Percentiles rank a stretch among this genome's conserved stretches.
Evolutionary conservation across 2,888 invertebrate genomes (phyloP).

Genomic region (Mechanitis mazaeus): DNA sequence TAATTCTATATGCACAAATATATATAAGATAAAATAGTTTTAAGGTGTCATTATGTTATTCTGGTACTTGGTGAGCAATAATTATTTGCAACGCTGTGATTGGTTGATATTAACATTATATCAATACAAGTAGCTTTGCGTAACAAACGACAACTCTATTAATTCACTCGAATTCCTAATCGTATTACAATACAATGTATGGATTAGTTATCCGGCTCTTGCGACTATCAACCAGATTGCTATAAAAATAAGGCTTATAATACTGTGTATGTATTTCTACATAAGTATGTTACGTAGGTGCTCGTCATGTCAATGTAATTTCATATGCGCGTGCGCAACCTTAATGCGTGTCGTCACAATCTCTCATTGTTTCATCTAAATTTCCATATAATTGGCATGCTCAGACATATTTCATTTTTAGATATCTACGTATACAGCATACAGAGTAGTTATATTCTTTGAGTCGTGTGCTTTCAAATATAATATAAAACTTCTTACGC

Average conservation of each 20-base stretch:
- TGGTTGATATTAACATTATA: too few relatives aligned
- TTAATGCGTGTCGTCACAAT: slow-evolving; percentile 28
- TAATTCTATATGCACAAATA: too few relatives aligned
- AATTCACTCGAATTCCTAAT: slow-evolving; percentile 5
- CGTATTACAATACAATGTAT: slow-evolving; percentile 1
- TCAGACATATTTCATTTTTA: slow-evolving; percentile 14
- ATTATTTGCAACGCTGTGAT: too few relatives aligned
- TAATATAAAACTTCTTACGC: too few relatives aligned
- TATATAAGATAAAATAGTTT: too few relatives aligned
- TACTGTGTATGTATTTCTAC: background rate
- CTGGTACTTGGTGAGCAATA: too few relatives aligned
- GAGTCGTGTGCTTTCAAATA: too few relatives aligned
- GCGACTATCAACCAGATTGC: background rate
- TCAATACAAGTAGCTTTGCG: too few relatives aligned
- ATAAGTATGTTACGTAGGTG: slow-evolving; percentile 3
- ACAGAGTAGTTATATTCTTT: background rate
- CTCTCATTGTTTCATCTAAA: slow-evolving; percentile 29
- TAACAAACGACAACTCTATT: too few relatives aligned
- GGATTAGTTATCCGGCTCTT: background rate
- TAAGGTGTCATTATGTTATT: too few relatives aligned
- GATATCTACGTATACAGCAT: slow-evolving; percentile 14
- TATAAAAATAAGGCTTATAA: background rate
- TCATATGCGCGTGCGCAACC: slow-evolving; percentile 28
- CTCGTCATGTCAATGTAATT: slow-evolving; percentile 20
- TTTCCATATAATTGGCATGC: slow-evolving; percentile 30